A percentile compares a stretch with the other conserved stretches of the same genome.
Conservation (phyloP, 1,140 invertebrate species). For the Plodia interpunctella region DNA sequence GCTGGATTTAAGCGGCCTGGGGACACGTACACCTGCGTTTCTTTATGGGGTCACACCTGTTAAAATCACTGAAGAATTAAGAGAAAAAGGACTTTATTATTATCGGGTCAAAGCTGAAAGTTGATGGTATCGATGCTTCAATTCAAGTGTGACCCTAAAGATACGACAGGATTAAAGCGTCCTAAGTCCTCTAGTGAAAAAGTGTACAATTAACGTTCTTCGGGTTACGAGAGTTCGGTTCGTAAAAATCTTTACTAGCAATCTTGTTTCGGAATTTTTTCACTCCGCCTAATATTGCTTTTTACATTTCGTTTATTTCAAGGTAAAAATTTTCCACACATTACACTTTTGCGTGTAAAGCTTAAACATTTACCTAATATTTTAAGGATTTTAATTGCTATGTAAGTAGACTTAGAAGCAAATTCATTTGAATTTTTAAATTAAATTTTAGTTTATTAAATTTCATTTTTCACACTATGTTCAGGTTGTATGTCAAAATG, state of each 20-base stretch:
- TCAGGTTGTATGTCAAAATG: too few species aligned
- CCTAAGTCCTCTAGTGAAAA: neutral
- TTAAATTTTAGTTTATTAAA: too few species aligned
- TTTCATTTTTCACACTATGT: too few species aligned
- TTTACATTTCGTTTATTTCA: neutral
- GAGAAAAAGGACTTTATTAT: constrained; percentile 4
- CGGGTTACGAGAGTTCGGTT: neutral
- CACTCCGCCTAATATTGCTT: neutral
- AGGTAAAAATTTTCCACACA: neutral
- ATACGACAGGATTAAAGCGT: constrained; percentile 5
- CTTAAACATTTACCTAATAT: too few species aligned
- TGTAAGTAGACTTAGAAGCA: too few species aligned
- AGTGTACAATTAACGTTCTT: constrained; percentile 1
- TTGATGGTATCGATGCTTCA: neutral
- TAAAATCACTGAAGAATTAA: constrained; percentile 18
- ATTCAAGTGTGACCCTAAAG: constrained; percentile 10
- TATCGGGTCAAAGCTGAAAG: neutral
- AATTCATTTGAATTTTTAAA: too few species aligned
- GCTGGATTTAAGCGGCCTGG: constrained; percentile 43
- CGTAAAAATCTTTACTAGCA: neutral
- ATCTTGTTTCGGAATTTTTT: neutral
- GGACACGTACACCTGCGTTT: constrained; percentile 46
- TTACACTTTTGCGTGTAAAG: too few species aligned
- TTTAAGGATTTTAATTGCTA: too few species aligned
- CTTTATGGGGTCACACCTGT: constrained; percentile 43